These are phyloP conservation scores for Datnioides undecimradiatus DNA, from an alignment of 2,113 vertebrate genomes.

Conservation along the genomic window DNA sequence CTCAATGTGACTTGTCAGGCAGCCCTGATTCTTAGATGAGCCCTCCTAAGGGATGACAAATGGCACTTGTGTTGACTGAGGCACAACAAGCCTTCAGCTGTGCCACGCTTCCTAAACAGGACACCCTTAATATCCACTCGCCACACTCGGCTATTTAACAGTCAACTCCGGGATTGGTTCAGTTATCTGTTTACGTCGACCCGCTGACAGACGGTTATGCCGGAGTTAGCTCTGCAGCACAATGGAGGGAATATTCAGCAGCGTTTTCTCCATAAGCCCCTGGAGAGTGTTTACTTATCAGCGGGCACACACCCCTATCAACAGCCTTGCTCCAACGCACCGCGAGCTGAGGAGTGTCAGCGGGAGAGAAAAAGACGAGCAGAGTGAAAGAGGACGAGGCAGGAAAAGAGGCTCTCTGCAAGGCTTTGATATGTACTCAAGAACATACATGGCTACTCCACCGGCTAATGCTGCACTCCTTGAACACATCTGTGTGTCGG, in stretches of 20 bases:
- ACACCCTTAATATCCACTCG: constrained; percentile 40
- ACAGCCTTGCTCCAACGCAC: constrained; percentile 62
- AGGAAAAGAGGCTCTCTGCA: constrained; percentile 62
- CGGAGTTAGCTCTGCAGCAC: constrained; percentile 40
- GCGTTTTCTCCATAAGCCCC: constrained; percentile 65
- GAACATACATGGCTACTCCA: constrained; percentile 73
- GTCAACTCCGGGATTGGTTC: constrained; percentile 18
- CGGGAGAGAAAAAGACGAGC: constrained; percentile 25
- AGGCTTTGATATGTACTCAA: constrained; percentile 70
- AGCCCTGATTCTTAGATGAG: constrained; percentile 57
- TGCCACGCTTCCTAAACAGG: constrained; percentile 47
- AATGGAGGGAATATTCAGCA: constrained; percentile 49
- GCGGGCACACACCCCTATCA: constrained; percentile 77
- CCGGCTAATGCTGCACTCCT: constrained; percentile 60
- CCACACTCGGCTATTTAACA: constrained; percentile 44
- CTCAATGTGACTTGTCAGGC: constrained; percentile 61
- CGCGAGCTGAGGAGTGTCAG: constrained; percentile 47
- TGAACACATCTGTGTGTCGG: constrained; percentile 64
- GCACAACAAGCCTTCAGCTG: constrained; percentile 60
- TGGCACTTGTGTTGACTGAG: constrained; percentile 60
- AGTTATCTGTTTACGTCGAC: constrained; percentile 62
- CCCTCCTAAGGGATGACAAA: constrained; percentile 69
- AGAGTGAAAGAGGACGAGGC: constrained; percentile 20
- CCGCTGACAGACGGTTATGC: constrained; percentile 45
- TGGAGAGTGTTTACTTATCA: constrained; percentile 76